phyloP scores from a whole-genome alignment of 2,113 vertebrate genomes.

The Saguinus midas region DNA sequence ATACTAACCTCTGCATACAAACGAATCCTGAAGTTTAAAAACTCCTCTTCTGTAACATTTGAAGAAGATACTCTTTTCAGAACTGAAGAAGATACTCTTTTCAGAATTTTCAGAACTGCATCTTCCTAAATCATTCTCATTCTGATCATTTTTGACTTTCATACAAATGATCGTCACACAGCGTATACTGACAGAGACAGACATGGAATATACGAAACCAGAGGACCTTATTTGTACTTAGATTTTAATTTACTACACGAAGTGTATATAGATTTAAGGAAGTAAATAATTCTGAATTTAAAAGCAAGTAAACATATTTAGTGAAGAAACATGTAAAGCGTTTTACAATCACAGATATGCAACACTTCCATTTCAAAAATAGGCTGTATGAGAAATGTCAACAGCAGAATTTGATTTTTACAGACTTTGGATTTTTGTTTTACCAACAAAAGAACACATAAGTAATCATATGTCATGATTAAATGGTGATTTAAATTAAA shows the following conservation, averaged over 20 bases:
- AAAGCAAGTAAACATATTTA: neutral
- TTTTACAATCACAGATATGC: neutral
- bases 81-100: neutral
- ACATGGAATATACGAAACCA: neutral
- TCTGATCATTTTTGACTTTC: neutral
- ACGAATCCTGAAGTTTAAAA: neutral
- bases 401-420: neutral
- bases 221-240: neutral
- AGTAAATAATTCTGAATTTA: neutral
- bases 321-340: neutral
- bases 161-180: neutral
- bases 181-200: neutral
- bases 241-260: constrained; percentile 19
- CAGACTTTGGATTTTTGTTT: neutral
- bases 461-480: constrained; percentile 10
- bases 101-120: neutral
- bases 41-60: neutral
- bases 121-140: neutral
- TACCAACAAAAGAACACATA: constrained; percentile 50
- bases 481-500: neutral
- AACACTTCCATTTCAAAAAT: constrained; percentile 38
- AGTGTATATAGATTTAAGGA: neutral
- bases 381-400: neutral
- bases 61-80: neutral
- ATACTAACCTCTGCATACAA: neutral